Conservation (phyloP, 2,888 invertebrate genomes). For the Psylliodes chrysocephalus region DNA sequence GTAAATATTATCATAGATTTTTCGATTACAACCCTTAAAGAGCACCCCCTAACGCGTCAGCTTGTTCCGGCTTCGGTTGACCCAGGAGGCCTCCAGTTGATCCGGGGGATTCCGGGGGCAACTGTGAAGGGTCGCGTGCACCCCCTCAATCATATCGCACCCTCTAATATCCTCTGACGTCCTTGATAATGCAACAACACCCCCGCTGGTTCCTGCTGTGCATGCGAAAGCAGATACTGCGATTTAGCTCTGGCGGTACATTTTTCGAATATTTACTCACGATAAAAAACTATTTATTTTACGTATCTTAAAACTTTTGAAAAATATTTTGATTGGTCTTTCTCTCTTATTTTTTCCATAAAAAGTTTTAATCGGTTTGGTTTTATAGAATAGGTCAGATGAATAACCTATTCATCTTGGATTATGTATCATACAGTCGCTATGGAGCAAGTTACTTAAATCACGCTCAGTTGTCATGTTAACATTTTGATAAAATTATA, state of each 20-base stretch:
- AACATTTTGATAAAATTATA: too few species aligned
- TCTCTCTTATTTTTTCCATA: too few species aligned
- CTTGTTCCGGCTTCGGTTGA: slow-evolving; percentile 59
- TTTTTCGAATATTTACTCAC: too few species aligned
- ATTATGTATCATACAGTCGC: too few species aligned
- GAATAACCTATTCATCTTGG: too few species aligned
- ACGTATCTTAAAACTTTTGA: too few species aligned
- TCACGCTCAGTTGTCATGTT: too few species aligned
- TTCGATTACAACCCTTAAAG: slow-evolving; percentile 52
- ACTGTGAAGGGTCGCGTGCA: slow-evolving; percentile 49
- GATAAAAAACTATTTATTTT: too few species aligned
- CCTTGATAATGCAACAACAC: slow-evolving; percentile 64
- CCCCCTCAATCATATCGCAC: slow-evolving; percentile 65
- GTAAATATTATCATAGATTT: slow-evolving; percentile 50
- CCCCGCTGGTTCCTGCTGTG: slow-evolving; percentile 49
- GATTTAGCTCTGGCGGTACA: not conserved
- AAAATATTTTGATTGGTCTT: too few species aligned
- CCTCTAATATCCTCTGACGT: slow-evolving; percentile 65
- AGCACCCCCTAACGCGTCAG: slow-evolving; percentile 49
- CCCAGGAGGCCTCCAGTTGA: slow-evolving; percentile 57
- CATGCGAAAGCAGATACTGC: slow-evolving; percentile 38
- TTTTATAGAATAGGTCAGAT: too few species aligned
- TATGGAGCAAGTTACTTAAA: too few species aligned
- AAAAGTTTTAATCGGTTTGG: too few species aligned
- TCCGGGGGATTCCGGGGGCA: slow-evolving; percentile 39